A percentile compares a stretch with the other conserved stretches of the same genome.
Conservation (phyloP, 2,113 vertebrate genomes). For the Scomber colias region DNA sequence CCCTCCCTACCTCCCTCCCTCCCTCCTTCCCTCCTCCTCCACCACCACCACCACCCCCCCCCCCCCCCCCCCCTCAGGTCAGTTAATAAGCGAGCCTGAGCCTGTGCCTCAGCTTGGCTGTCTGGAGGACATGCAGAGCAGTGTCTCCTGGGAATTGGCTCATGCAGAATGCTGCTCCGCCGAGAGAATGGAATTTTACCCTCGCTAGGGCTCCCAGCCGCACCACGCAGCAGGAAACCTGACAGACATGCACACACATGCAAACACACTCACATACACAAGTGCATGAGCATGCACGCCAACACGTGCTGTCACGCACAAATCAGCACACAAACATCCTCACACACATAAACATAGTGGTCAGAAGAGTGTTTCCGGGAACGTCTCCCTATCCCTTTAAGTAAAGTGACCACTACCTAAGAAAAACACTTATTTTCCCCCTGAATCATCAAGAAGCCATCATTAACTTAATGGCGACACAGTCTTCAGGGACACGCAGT, state of each 20-base stretch:
- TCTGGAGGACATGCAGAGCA: slow-evolving; percentile 88
- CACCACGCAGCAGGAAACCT: slow-evolving; percentile 88
- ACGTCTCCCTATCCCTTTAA: slow-evolving; percentile 49
- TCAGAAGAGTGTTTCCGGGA: slow-evolving; percentile 65
- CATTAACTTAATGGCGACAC: slow-evolving; percentile 75
- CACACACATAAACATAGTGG: slow-evolving; percentile 23
- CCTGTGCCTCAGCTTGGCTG: slow-evolving; percentile 87
- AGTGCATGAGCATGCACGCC: slow-evolving; percentile 16
- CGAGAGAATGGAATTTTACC: slow-evolving; percentile 96
- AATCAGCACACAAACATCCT: slow-evolving; percentile 57
- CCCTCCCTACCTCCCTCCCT: too few relatives aligned
- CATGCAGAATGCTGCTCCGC: slow-evolving; percentile 93
- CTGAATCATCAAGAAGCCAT: slow-evolving; percentile 79
- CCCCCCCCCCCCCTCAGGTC: slow-evolving; percentile 77
- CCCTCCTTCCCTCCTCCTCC: neutral
- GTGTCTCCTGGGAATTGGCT: slow-evolving; percentile 92
- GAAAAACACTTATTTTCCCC: slow-evolving; percentile 69
- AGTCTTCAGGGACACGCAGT: slow-evolving; percentile 61
- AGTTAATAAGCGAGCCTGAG: slow-evolving; percentile 89
- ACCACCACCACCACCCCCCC: neutral
- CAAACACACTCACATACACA: neutral
- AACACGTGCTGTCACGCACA: slow-evolving; percentile 53
- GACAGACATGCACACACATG: slow-evolving; percentile 68
- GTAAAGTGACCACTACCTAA: slow-evolving; percentile 76
- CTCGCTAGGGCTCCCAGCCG: slow-evolving; percentile 89